These are phyloP conservation scores for Geotrypetes seraphini DNA, from an alignment of 2,797 vertebrate species.

Conservation along the genomic window DNA sequence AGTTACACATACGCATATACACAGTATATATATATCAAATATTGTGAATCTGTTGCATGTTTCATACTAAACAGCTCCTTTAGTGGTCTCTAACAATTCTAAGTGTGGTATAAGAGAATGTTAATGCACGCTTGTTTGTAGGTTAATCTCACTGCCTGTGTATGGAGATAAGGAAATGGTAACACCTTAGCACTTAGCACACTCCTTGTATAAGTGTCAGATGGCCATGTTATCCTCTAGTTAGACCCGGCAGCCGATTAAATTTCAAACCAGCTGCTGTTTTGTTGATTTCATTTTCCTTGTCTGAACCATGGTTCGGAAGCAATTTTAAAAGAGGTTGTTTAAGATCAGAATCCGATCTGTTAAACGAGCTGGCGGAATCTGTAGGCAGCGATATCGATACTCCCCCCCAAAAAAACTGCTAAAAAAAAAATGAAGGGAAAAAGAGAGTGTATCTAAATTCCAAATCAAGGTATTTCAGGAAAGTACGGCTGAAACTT, in stretches of 20 bases:
- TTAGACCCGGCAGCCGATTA: conserved; percentile 25
- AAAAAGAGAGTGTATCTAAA: no score
- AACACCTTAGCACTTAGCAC: conserved; percentile 34
- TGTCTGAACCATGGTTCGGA: conserved; percentile 15
- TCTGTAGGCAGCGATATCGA: no score
- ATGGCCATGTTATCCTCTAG: conserved; percentile 40
- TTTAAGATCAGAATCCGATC: conserved; percentile 21
- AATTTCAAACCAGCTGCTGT: conserved; percentile 16
- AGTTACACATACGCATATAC: no score
- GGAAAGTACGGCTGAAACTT: no score
- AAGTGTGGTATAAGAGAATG: conserved; percentile 23
- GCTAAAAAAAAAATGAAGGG: no score
- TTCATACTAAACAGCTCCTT: conserved; percentile 28
- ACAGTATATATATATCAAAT: no score
- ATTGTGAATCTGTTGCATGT: conserved; percentile 55
- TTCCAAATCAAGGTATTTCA: no score
- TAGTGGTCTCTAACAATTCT: conserved; percentile 18
- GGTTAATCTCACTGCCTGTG: conserved; percentile 68
- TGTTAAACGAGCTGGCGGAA: no score
- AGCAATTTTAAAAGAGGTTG: conserved; percentile 17
- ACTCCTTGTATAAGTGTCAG: conserved; percentile 27
- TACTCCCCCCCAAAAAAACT: no score
- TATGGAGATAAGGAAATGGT: conserved; percentile 52
- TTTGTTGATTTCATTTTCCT: conserved; percentile 8
- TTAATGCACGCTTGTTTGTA: conserved; percentile 42